These are phyloP conservation scores for Antheraea pernyi DNA, from an alignment of 1,140 invertebrate species.

Conservation along the genomic window DNA sequence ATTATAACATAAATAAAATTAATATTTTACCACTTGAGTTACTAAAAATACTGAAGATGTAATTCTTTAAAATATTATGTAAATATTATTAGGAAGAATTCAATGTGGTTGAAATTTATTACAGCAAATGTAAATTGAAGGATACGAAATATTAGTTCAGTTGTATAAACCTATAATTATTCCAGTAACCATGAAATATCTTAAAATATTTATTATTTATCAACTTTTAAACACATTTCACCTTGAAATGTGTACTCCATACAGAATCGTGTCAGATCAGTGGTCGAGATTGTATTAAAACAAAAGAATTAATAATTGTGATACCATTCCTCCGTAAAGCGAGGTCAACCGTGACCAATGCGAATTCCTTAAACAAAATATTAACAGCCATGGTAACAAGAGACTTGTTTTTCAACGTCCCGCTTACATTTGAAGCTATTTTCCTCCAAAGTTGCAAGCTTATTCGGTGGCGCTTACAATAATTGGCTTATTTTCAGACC, in stretches of 20 bases:
- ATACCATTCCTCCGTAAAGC: slow-evolving; percentile 62
- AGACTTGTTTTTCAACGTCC: slow-evolving; percentile 18
- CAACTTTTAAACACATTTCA: background rate
- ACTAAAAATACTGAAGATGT: background rate
- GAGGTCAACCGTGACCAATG: slow-evolving; percentile 64
- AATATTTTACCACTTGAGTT: background rate
- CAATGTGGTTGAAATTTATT: background rate
- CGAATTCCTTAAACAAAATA: slow-evolving; percentile 54
- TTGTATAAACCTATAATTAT: background rate
- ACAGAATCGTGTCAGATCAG: slow-evolving; percentile 17
- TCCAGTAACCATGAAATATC: background rate
- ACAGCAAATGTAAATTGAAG: background rate
- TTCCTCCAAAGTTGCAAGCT: background rate
- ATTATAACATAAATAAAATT: background rate
- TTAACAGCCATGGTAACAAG: slow-evolving; percentile 26
- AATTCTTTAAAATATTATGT: background rate
- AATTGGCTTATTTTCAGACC: slow-evolving; percentile 44
- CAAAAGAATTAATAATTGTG: slow-evolving; percentile 50
- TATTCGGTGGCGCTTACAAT: slow-evolving; percentile 15
- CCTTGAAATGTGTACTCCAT: background rate
- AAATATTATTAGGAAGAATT: background rate
- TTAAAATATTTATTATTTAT: background rate
- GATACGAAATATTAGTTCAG: background rate
- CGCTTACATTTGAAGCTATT: background rate
- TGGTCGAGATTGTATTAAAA: slow-evolving; percentile 30